These are phyloP conservation scores for Rhizoglyphus robini DNA, from an alignment of 1,140 invertebrate species.

Conservation along the genomic window DNA sequence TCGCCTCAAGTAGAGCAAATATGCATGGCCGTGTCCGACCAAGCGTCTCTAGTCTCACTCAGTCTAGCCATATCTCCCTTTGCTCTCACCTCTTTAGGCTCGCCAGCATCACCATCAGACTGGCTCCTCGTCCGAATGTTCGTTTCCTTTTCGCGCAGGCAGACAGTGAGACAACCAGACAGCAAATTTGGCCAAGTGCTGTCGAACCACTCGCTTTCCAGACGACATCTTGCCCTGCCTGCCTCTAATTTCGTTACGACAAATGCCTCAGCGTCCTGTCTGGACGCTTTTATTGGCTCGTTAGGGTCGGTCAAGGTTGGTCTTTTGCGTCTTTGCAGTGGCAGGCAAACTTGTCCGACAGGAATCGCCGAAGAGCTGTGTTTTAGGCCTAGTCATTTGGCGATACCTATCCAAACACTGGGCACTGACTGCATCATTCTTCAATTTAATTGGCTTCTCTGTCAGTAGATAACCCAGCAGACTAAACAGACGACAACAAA, in stretches of 20 bases:
- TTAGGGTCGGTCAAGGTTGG: background rate
- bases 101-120: background rate
- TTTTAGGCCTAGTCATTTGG: no score
- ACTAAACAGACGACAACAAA: constrained; percentile 1
- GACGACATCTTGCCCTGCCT: background rate
- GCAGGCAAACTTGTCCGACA: no score
- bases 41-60: background rate
- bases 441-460: no score
- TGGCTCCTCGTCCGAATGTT: background rate
- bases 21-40: background rate
- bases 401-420: no score
- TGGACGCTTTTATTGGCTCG: background rate
- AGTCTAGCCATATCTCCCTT: background rate
- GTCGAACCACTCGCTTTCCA: background rate
- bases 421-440: no score
- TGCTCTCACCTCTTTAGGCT: background rate
- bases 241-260: background rate
- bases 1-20: background rate
- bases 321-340: no score
- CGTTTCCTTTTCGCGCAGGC: background rate
- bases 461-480: background rate
- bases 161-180: background rate
- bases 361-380: no score
- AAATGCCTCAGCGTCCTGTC: background rate
- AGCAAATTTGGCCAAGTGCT: background rate